Base-by-base conservation (phyloP, 2,797 vertebrate genomes). In the Gadopsis marmoratus region DNA sequence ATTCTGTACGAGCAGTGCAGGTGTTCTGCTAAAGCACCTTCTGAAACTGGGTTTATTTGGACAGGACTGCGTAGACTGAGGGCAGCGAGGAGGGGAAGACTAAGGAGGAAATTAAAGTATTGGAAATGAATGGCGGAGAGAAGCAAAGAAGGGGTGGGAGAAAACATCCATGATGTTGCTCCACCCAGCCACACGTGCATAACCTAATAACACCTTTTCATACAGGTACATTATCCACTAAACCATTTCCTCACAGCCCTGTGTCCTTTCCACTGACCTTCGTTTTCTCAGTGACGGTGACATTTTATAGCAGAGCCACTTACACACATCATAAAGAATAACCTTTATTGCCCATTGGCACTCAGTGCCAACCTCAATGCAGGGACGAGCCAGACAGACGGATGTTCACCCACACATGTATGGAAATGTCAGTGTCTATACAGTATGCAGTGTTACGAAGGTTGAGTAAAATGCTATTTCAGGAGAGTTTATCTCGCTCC, bases 281-380 rank as follows among this genome's bases (percentile, higher is more conserved):
- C 90, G 74, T 84, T 86, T 91, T 79, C 82, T 85, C 85, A 67
- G 80, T 81, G 87, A 91, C 66, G 83, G 88, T 94, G 93, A 93
- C 94, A 94, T 95, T 95, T 95, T 83, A 85, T 82, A 89, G 85
- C 80, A 86, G 80, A 85, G 87, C 81, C 88, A 86, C 88, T 92
- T 92, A 89, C 83, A 89, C 88, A 90, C 88, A 86, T 93, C 90
- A 91, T 88, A 91, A 91, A 89, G 84, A 93, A 82, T 92, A 92
- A 94, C 93, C 92, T 94, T 95, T 93, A 91, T 89, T 91, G 76
- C 82, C 91, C 82, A 86, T 88, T 93, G 91, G 94, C 81, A 81
- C 84, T 58, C 62, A 6, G 51, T 66, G 64, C 67, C 83, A 81
- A 64, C 59, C 66, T 78, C 62, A 26, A 72, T 41, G 51, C 76